These are phyloP conservation scores for Trissolcus brochymenae DNA, from an alignment of 2,888 invertebrate species.

Conservation along the genomic window DNA sequence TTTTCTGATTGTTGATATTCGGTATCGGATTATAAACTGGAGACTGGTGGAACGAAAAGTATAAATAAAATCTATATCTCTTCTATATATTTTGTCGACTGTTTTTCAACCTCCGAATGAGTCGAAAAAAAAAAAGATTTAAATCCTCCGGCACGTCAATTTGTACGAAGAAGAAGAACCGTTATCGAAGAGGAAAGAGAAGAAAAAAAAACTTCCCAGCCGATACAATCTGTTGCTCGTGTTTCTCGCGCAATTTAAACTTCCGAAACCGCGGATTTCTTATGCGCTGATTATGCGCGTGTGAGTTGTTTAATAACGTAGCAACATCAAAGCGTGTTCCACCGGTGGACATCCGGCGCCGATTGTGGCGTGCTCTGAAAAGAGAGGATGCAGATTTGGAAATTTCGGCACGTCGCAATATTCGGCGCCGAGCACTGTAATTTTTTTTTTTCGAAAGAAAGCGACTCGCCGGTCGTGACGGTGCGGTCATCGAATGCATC, in stretches of 20 bases:
- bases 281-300: conserved; percentile 10
- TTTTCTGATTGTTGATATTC: too few relatives aligned
- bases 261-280: conserved; percentile 32
- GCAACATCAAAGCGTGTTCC: not conserved
- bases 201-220: conserved; percentile 7
- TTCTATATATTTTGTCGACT: too few relatives aligned
- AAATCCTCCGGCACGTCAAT: too few relatives aligned
- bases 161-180: too few relatives aligned
- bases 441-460: conserved; percentile 37
- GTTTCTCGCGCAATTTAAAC: conserved; percentile 19
- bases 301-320: conserved; percentile 4
- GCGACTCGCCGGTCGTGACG: conserved; percentile 37
- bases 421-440: conserved; percentile 27
- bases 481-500: conserved; percentile 37
- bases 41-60: too few relatives aligned
- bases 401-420: conserved; percentile 27
- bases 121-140: too few relatives aligned
- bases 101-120: too few relatives aligned
- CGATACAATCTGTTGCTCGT: conserved; percentile 8
- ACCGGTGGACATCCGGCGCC: conserved; percentile 23
- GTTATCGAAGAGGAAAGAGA: not conserved
- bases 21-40: too few relatives aligned
- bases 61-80: too few relatives aligned
- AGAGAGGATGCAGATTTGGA: not conserved
- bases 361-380: conserved; percentile 9